phyloP scores from a whole-genome alignment of 2,888 invertebrate genomes.

The Cephus rjabovi region DNA sequence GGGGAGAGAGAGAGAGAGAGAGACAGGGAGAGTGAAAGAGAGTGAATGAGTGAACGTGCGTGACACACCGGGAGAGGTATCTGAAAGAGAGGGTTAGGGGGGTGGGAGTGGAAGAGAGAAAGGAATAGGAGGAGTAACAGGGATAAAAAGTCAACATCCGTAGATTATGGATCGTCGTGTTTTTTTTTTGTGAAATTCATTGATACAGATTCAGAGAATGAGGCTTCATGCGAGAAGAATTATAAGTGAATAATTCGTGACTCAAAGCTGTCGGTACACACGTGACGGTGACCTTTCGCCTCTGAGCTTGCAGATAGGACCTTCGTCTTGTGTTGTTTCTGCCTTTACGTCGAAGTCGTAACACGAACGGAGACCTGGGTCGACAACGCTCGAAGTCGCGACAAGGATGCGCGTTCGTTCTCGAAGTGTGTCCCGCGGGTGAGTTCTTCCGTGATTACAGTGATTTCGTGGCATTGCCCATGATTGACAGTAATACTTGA shows the following conservation, averaged over 20 bases:
- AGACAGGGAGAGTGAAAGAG: conserved; percentile 15
- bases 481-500: background rate
- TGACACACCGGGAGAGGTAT: background rate
- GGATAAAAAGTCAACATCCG: background rate
- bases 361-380: background rate
- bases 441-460: background rate
- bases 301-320: background rate
- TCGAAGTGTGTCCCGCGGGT: background rate
- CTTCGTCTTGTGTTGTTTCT: background rate
- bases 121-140: background rate
- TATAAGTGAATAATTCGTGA: background rate
- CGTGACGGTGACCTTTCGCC: background rate
- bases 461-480: background rate
- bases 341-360: background rate
- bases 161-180: background rate
- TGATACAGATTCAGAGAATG: background rate
- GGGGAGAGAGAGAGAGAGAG: conserved; percentile 9
- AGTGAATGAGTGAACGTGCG: conserved; percentile 1
- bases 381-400: background rate
- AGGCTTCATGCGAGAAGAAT: background rate
- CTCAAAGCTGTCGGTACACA: background rate
- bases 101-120: background rate
- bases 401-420: background rate
- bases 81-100: background rate
- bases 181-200: background rate